Evolutionary conservation across 2,113 vertebrate species (phyloP).

Genomic region (Natator depressus): DNA sequence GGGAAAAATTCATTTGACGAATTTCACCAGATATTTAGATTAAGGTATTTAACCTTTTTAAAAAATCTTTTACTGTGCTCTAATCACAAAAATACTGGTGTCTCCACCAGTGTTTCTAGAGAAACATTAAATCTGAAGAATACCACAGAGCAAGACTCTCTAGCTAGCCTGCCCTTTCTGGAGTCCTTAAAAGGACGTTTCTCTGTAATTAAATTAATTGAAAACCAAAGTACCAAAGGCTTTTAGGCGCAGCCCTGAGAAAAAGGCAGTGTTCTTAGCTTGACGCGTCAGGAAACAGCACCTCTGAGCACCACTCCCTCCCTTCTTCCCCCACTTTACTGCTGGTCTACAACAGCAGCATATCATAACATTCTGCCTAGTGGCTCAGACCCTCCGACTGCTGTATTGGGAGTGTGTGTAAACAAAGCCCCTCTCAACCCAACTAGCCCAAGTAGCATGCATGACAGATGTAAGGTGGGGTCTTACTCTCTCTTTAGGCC

Average conservation of each 20-base stretch:
- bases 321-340: not conserved
- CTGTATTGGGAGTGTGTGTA: not conserved
- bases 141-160: not conserved
- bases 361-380: not conserved
- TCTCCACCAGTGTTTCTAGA: slow-evolving; percentile 34
- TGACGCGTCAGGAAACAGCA: not conserved
- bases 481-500: not conserved
- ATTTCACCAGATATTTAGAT: slow-evolving; percentile 57
- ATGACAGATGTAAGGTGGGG: not conserved
- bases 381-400: not conserved
- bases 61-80: slow-evolving; percentile 39
- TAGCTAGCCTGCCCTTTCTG: not conserved
- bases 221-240: not conserved
- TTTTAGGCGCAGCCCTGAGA: not conserved
- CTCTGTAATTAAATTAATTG: not conserved
- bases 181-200: not conserved
- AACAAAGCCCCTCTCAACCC: not conserved
- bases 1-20: slow-evolving; percentile 7
- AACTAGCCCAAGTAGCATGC: not conserved
- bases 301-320: not conserved
- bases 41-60: slow-evolving; percentile 44
- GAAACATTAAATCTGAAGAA: slow-evolving; percentile 36
- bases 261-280: not conserved
- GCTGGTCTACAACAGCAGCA: not conserved
- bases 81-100: slow-evolving; percentile 42